These are phyloP conservation scores for Lepus oiostolus DNA, from an alignment of 2,797 vertebrate species.

Conservation along the genomic window DNA sequence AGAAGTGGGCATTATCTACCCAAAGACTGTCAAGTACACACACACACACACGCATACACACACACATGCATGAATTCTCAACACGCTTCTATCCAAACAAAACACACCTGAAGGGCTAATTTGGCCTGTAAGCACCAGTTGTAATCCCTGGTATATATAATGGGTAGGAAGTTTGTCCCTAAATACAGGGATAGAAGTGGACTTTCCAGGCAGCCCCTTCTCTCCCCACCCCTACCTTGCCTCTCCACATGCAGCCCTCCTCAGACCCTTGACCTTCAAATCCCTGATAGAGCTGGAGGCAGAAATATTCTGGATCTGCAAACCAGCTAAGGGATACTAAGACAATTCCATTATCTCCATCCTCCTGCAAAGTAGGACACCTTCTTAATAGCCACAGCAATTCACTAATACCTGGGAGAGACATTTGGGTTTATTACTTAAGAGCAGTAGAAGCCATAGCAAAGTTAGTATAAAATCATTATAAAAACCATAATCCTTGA, in stretches of 20 bases:
- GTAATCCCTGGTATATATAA: not conserved
- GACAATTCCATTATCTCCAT: not conserved
- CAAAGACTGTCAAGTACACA: not conserved
- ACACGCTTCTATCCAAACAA: not conserved
- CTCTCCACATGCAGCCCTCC: not conserved
- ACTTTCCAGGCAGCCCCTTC: not conserved
- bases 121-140: not conserved
- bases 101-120: not conserved
- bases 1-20: not conserved
- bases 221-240: not conserved
- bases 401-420: not conserved
- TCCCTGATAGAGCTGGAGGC: not conserved
- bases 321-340: not conserved
- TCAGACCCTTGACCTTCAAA: not conserved
- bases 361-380: not conserved
- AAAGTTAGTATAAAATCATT: slow-evolving; percentile 46
- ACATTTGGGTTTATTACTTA: not conserved
- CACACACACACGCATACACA: not conserved
- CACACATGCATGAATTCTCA: not conserved
- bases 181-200: not conserved
- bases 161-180: not conserved
- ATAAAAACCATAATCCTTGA: slow-evolving; percentile 25
- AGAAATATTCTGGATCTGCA: not conserved
- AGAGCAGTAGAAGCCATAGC: slow-evolving; percentile 4
- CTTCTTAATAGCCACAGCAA: not conserved